Base-by-base conservation (phyloP, 2,888 invertebrate genomes). In the Drosophila aldrichi region DNA sequence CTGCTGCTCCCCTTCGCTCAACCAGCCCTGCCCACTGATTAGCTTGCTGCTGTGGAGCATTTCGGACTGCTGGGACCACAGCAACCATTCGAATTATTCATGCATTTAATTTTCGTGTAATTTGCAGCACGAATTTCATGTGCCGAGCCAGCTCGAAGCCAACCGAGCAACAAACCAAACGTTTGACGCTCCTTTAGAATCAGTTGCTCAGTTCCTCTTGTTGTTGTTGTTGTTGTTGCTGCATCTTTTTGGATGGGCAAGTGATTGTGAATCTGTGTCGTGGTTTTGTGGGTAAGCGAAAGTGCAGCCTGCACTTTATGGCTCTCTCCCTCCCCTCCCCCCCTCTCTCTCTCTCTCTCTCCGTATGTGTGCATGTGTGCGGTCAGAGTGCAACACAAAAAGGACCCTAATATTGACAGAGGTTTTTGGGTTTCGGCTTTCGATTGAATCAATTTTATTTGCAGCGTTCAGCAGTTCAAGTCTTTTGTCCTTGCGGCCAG, bases 61-160 rank as follows among this genome's bases (percentile, higher is more conserved):
- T 76, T 78, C 56, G 76, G 81, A 65, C 77, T 60, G 72, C 75
- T 70, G 66, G 67, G 85, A 89, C 89, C 89, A 86, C 85, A 88
- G 90, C 76, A 89, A 89, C 86, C 90, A 88, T 89, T 79, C 71
- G 86, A 86, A 89, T 86, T 86, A 86, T 86, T 89, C 86, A 86
- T 86, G 86, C 86, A 85, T 88, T 86, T 88, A 88, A 89, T 86
- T 88, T 82, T 86, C 88, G 79, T 84, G 88, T 84, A 84, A 84
- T 84, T 89, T 84, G 82, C 72, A 89, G 87, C 87, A 86, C 73
- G 73, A 89, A 74, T 89, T 80, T 89, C 72, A 74, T 81, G 87
- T 74, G 65, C 71, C 71, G 73, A 82, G 80, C 34, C 46, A 48
- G 58, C 65, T 70, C 60, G 60, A 70, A 79, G 66, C 66, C 74